Percentiles rank a stretch among this genome's conserved stretches.
Conservation (phyloP, 2,113 vertebrate species). For the Triplophysa dalaica region DNA sequence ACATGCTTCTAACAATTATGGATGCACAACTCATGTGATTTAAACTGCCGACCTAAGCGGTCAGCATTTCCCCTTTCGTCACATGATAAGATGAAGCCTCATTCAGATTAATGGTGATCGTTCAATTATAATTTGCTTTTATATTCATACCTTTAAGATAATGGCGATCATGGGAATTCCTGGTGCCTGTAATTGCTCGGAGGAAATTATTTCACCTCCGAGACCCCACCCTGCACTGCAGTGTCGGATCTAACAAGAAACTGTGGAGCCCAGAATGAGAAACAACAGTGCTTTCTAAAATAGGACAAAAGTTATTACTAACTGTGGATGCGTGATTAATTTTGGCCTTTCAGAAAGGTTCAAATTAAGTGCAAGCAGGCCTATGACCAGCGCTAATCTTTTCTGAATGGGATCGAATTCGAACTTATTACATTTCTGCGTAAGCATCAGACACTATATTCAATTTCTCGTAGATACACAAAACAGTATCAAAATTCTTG, state of each 20-base stretch:
- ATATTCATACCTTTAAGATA: slow-evolving; percentile 45
- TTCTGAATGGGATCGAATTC: not conserved
- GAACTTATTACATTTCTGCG: slow-evolving; percentile 7
- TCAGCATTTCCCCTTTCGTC: not conserved
- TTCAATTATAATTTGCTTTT: slow-evolving; percentile 40
- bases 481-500: not conserved
- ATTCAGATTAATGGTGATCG: slow-evolving; percentile 33
- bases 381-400: not conserved
- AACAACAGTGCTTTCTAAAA: slow-evolving; percentile 46
- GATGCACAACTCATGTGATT: not conserved
- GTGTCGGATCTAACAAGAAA: slow-evolving; percentile 38
- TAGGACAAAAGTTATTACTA: slow-evolving; percentile 41
- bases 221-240: slow-evolving; percentile 31
- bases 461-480: not conserved
- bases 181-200: slow-evolving; percentile 33
- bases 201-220: slow-evolving; percentile 44
- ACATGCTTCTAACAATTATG: not conserved
- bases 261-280: slow-evolving; percentile 3
- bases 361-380: slow-evolving; percentile 4
- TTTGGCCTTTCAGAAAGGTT: slow-evolving; percentile 18
- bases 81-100: slow-evolving; percentile 1
- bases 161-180: slow-evolving; percentile 30
- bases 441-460: not conserved
- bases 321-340: slow-evolving; percentile 28
- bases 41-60: not conserved